Evolutionary conservation across 2,888 invertebrate species (phyloP).

Genomic region (Argyresthia albistria): DNA sequence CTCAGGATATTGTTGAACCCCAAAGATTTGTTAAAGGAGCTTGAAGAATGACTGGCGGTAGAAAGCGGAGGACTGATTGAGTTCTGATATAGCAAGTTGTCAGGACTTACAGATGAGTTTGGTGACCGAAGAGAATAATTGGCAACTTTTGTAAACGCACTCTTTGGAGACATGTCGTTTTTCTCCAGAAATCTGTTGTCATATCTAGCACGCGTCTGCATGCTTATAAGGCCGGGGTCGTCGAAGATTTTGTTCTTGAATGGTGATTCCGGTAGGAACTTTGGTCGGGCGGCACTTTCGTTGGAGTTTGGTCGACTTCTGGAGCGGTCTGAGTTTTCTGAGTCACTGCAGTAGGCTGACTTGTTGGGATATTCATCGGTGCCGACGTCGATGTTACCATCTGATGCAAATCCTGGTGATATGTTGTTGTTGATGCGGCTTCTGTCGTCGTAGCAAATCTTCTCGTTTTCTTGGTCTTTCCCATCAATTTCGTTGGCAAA

Average conservation of each 20-base stretch:
- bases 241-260: conserved; percentile 75
- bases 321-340: conserved; percentile 61
- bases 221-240: conserved; percentile 67
- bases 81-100: conserved; percentile 82
- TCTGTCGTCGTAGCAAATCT: conserved; percentile 32
- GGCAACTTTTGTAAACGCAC: conserved; percentile 89
- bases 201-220: conserved; percentile 66
- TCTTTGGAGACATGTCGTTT: conserved; percentile 73
- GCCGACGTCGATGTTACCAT: conserved; percentile 64
- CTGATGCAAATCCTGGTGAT: conserved; percentile 61
- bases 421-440: conserved; percentile 55
- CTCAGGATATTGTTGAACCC: conserved; percentile 54
- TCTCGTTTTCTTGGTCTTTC: conserved; percentile 39
- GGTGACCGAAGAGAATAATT: conserved; percentile 71
- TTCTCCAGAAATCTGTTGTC: conserved; percentile 59
- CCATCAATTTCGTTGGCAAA: conserved; percentile 48
- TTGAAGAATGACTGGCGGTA: conserved; percentile 70
- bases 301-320: conserved; percentile 67
- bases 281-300: conserved; percentile 67
- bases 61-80: conserved; percentile 82
- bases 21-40: conserved; percentile 40
- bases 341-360: conserved; percentile 61
- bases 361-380: conserved; percentile 66
- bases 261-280: conserved; percentile 50
- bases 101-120: conserved; percentile 82